Conservation (phyloP, 2,888 invertebrate genomes). For the Rapana venosa region DNA sequence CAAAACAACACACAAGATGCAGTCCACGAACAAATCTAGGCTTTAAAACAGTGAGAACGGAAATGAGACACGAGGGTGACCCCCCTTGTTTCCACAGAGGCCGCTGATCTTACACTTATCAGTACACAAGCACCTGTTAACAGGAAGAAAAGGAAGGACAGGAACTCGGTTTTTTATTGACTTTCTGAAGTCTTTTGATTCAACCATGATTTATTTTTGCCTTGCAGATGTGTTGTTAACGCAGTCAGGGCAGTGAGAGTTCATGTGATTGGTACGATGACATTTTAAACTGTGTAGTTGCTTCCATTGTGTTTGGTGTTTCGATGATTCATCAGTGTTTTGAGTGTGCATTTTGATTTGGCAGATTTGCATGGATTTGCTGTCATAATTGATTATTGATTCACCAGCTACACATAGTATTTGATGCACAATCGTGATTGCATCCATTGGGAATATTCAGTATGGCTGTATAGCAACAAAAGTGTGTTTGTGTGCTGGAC, state of each 20-base stretch:
- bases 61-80: neutral
- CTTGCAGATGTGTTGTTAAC: neutral
- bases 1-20: too few species aligned
- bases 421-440: neutral
- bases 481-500: too few species aligned
- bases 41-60: too few species aligned
- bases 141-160: neutral
- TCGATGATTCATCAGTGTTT: neutral
- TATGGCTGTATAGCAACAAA: neutral
- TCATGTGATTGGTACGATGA: neutral
- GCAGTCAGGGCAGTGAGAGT: neutral
- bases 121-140: slow-evolving; percentile 40
- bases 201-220: neutral
- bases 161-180: neutral
- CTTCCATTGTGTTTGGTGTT: neutral
- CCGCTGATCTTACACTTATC: neutral
- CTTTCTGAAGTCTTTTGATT: neutral
- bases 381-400: neutral
- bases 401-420: neutral
- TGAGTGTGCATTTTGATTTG: neutral
- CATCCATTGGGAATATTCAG: neutral
- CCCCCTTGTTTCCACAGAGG: slow-evolving; percentile 38
- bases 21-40: too few species aligned
- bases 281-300: neutral
- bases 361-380: neutral